phyloP scores from a whole-genome alignment of 2,113 vertebrate genomes.

The Anoura caudifer region DNA sequence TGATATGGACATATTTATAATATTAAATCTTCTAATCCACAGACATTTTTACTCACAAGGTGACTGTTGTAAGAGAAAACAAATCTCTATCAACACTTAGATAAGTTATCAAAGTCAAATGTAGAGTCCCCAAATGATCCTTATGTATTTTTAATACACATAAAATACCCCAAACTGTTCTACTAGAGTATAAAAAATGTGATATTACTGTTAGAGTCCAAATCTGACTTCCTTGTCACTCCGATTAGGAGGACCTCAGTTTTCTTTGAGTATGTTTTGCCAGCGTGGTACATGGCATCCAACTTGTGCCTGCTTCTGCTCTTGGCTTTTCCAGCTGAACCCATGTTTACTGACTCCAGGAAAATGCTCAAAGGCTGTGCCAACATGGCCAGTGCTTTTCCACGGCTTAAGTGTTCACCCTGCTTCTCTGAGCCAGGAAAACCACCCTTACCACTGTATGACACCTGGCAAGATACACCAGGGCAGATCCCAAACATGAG shows the following conservation, averaged over 20 bases:
- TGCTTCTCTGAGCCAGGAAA: background rate
- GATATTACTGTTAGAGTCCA: background rate
- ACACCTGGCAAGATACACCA: background rate
- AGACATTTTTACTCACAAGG: background rate
- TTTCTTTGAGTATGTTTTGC: background rate
- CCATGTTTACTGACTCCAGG: background rate
- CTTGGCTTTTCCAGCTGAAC: background rate
- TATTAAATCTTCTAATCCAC: background rate
- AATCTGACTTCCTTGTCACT: background rate
- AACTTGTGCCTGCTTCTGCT: background rate
- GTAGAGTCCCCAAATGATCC: background rate
- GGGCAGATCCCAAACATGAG: background rate
- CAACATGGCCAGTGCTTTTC: background rate
- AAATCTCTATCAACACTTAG: background rate
- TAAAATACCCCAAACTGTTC: background rate
- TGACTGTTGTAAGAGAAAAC: background rate
- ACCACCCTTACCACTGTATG: background rate
- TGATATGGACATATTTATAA: background rate
- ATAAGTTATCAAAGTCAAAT: background rate
- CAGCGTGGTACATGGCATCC: background rate
- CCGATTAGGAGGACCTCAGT: background rate
- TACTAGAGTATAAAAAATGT: background rate
- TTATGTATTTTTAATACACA: background rate
- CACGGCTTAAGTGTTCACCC: background rate
- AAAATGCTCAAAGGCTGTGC: background rate